A percentile compares a stretch with the other conserved stretches of the same genome.
Evolutionary conservation across 2,797 vertebrate species (phyloP).

Genomic region (Manis javanica): DNA sequence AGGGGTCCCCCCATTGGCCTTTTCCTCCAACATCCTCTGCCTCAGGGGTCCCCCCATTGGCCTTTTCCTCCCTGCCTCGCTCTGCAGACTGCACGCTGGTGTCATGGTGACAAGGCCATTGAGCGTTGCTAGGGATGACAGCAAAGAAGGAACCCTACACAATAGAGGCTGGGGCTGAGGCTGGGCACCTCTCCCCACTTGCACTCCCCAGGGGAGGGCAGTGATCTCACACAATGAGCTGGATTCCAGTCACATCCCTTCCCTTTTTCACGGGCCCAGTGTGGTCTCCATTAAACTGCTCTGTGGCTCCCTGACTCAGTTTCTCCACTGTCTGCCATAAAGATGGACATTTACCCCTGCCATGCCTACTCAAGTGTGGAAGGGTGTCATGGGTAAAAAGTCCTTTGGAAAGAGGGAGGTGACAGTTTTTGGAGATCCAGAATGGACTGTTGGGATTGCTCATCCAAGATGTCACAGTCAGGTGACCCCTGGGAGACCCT

Average conservation of each 20-base stretch:
- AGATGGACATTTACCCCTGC: too few relatives aligned
- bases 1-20: background rate
- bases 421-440: background rate
- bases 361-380: background rate
- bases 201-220: background rate
- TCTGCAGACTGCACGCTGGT: fast-evolving
- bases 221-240: background rate
- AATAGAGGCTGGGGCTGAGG: background rate
- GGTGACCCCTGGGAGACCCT: background rate
- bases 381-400: background rate
- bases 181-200: background rate
- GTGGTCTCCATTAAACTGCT: background rate
- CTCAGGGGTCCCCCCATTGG: background rate
- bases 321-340: background rate
- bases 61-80: background rate
- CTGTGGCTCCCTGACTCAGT: background rate
- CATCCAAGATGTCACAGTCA: background rate
- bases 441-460: background rate
- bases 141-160: background rate
- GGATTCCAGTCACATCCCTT: background rate
- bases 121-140: background rate
- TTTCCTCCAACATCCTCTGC: background rate
- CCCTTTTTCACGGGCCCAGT: background rate
- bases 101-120: background rate
- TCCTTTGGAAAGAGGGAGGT: background rate